Percentiles rank a stretch among this genome's conserved stretches.
phyloP scores from a whole-genome alignment of 2,888 invertebrate species.

The Amphiduros pacificus region DNA sequence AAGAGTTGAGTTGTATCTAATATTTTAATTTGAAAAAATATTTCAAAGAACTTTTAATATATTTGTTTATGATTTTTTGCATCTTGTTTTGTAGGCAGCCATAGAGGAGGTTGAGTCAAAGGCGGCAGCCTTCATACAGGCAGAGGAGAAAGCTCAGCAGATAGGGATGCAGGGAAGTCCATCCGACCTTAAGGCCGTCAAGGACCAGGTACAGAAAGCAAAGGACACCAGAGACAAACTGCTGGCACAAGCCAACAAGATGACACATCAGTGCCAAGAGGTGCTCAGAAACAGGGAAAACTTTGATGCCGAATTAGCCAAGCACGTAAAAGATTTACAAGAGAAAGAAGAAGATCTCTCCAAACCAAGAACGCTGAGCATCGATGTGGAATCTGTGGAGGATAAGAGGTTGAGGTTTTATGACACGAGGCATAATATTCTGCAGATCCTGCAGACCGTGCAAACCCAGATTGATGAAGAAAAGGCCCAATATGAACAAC shows the following conservation, averaged over 20 bases:
- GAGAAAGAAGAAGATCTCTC: conserved; percentile 40
- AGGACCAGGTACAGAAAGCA: conserved; percentile 82
- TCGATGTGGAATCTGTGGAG: too few species aligned
- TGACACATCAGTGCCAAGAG: conserved; percentile 83
- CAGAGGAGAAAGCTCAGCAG: conserved; percentile 89
- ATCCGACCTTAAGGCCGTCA: conserved; percentile 83
- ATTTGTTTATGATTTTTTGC: neutral
- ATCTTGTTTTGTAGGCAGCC: conserved; percentile 13
- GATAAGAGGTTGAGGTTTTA: too few species aligned
- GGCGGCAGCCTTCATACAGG: conserved; percentile 82
- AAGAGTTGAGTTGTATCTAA: too few species aligned
- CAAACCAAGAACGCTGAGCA: conserved; percentile 39
- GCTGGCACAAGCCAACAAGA: conserved; percentile 80
- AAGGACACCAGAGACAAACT: conserved; percentile 77
- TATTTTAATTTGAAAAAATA: too few species aligned
- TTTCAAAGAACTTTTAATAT: too few species aligned
- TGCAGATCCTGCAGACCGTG: conserved; percentile 33
- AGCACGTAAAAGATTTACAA: conserved; percentile 38
- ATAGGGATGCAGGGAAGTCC: conserved; percentile 88
- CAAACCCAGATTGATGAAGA: conserved; percentile 31
- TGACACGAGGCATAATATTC: conserved; percentile 26
- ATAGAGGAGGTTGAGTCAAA: conserved; percentile 12
- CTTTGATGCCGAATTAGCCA: conserved; percentile 41
- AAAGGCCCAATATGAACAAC: conserved; percentile 36
- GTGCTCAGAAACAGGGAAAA: conserved; percentile 41